Evolutionary conservation across 2,113 vertebrate species (phyloP).

Genomic region (Strigops habroptila): DNA sequence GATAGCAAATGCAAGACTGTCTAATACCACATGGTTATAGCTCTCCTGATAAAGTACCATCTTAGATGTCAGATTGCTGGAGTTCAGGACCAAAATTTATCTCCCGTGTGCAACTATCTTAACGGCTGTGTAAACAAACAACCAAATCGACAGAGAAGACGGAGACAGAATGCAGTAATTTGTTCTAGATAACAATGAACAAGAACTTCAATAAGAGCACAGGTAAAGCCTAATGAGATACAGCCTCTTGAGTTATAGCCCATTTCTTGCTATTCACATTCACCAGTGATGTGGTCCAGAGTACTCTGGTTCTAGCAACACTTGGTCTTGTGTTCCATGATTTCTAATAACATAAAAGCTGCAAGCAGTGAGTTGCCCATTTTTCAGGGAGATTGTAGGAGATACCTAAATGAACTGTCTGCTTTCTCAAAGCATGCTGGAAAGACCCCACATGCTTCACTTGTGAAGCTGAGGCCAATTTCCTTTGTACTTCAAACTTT

Average conservation of each 20-base stretch:
- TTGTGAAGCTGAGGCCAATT: neutral
- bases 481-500: neutral
- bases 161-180: neutral
- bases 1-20: neutral
- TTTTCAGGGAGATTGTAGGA: neutral
- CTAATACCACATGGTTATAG: neutral
- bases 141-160: neutral
- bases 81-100: neutral
- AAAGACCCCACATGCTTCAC: neutral
- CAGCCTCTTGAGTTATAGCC: neutral
- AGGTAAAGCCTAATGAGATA: neutral
- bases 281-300: neutral
- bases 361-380: neutral
- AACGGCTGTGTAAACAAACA: neutral
- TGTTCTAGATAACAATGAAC: neutral
- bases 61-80: neutral
- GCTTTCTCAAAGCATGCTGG: neutral
- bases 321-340: neutral
- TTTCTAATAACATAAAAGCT: neutral
- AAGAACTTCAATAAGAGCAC: neutral
- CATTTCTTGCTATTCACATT: neutral
- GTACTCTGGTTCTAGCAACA: neutral
- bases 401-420: neutral
- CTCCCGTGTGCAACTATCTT: neutral
- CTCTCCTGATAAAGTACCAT: neutral